phyloP scores from a whole-genome alignment of 2,888 invertebrate species.

The Acrobasis consociella region DNA sequence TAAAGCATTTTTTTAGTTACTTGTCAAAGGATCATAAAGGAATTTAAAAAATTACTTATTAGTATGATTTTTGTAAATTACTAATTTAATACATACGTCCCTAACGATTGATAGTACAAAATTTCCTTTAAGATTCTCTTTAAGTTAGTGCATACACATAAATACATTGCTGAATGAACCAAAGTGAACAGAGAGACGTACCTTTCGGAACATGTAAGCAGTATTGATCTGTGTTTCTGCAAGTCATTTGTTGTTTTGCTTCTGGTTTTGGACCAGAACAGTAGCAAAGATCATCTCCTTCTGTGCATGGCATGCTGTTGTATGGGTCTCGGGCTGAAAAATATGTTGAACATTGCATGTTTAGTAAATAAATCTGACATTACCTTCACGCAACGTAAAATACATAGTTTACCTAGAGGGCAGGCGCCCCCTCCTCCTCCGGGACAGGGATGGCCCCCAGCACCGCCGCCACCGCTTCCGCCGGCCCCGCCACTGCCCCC shows the following conservation, averaged over 20 bases:
- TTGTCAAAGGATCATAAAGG: too few species aligned
- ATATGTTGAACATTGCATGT: conserved; percentile 11
- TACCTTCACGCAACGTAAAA: neutral
- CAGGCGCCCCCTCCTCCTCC: conserved; percentile 29
- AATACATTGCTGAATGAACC: too few species aligned
- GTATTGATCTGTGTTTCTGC: conserved; percentile 71
- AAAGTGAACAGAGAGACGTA: conserved; percentile 36
- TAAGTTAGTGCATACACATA: too few species aligned
- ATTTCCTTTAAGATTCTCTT: too few species aligned
- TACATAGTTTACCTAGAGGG: conserved; percentile 15
- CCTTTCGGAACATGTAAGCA: conserved; percentile 77
- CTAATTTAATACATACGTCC: too few species aligned
- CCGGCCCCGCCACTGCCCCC: conserved; percentile 31
- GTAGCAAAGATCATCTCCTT: conserved; percentile 67
- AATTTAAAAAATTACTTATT: too few species aligned
- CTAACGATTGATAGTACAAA: too few species aligned
- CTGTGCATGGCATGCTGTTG: conserved; percentile 65
- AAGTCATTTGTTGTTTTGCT: conserved; percentile 56
- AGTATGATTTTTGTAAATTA: too few species aligned
- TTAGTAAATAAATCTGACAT: neutral
- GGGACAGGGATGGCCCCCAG: conserved; percentile 4
- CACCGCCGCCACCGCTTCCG: conserved; percentile 23
- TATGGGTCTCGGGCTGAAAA: conserved; percentile 57
- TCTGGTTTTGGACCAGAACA: conserved; percentile 63
- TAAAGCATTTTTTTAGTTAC: too few species aligned